Conservation (phyloP, 2,797 vertebrate genomes). For the Pseudochromis fuscus region DNA sequence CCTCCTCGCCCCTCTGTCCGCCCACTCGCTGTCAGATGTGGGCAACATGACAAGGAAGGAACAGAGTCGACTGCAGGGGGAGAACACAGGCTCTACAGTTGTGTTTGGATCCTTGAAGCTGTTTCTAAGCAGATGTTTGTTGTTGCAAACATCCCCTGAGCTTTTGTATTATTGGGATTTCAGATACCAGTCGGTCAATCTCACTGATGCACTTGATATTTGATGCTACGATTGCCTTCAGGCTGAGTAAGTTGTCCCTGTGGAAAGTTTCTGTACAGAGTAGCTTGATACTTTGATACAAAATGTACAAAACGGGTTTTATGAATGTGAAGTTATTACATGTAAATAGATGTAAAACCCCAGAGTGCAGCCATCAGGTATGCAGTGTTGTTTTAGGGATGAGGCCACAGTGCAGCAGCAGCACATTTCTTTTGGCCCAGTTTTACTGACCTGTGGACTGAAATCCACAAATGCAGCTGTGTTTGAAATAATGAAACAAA, state of each 20-base stretch:
- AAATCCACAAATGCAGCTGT: slow-evolving; percentile 17
- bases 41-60: slow-evolving; percentile 25
- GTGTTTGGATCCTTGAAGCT: slow-evolving; percentile 6
- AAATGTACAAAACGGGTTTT: too few relatives aligned
- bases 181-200: too few relatives aligned
- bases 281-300: too few relatives aligned
- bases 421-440: slow-evolving; percentile 9
- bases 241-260: too few relatives aligned
- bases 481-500: slow-evolving; percentile 1
- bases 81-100: slow-evolving; percentile 5
- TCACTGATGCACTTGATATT: too few relatives aligned
- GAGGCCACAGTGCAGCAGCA: neutral
- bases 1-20: slow-evolving; percentile 26
- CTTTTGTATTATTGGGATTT: slow-evolving; percentile 29
- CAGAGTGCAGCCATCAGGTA: slow-evolving; percentile 1
- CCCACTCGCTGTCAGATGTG: slow-evolving; percentile 46
- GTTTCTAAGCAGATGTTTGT: slow-evolving; percentile 19
- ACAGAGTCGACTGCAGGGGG: neutral
- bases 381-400: neutral
- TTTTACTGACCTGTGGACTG: slow-evolving; percentile 5
- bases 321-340: too few relatives aligned
- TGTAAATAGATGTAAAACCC: too few relatives aligned
- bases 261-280: too few relatives aligned
- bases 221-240: too few relatives aligned
- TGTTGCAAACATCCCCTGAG: slow-evolving; percentile 12